Evolutionary conservation across 2,888 invertebrate species (phyloP), one percentile per base, ranked within the genome.

Genomic region (Vesta saturnalis): DNA sequence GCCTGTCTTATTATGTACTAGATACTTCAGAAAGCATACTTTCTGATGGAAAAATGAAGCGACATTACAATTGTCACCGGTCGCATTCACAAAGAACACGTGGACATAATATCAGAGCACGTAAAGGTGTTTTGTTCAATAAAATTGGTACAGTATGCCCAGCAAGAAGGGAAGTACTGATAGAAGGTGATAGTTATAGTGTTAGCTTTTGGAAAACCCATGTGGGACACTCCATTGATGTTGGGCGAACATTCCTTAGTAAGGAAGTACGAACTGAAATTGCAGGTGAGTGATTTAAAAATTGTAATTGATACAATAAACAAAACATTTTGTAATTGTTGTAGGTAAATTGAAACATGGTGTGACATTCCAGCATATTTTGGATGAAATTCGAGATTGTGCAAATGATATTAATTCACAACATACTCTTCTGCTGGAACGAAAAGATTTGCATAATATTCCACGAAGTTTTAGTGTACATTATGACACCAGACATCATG

Each of bases 401-500:
- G 16, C 5, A 2, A 57, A 2, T 10, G 1, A 35, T 1, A n/a
- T 8, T 4, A 35, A 8, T 5, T 35, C 1, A 2, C 2, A 58
- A 1, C 0, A 43, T 1, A 18, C 43, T 21, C 58, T n/a, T 1
- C 58, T 43, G 6, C 43, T 59, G n/a, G 56, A 68, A 22, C 57
- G 23, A 57, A 70, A 69, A 43, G 67, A 69, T 59, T 5, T 70
- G 23, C 67, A 69, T 49, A 70, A 70, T 57, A 70, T 69, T 46
- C 22, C 43, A 46, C 1, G 61, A 16, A 55, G 69, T 35, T 69
- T 69, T 21, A 18, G 58, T 43, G 70, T 70, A 43, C 23, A 14
- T 59, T 70, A 46, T 47, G 22, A 10, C 3, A 69, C 64, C 10
- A 70, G 64, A 69, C 60, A 46, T 15, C 64, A 70, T 21, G 35